Conservation (phyloP, 2,888 invertebrate species). For the Hypercompe scribonia region DNA sequence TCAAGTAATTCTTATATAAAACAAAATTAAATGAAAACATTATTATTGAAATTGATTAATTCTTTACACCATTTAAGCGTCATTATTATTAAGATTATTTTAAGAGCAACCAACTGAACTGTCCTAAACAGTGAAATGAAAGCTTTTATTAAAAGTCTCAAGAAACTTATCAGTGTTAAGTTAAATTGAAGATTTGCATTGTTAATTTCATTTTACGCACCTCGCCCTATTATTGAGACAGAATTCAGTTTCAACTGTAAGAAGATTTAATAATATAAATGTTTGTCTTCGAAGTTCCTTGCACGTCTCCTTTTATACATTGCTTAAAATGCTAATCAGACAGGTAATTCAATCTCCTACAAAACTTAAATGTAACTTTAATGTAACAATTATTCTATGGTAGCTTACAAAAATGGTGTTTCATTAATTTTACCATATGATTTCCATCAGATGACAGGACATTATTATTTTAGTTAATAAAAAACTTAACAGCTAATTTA, state of each 20-base stretch:
- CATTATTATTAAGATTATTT: slow-evolving; percentile 21
- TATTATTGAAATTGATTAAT: slow-evolving; percentile 2
- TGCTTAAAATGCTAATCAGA: not conserved
- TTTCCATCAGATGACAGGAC: too few species aligned
- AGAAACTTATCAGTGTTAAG: slow-evolving; percentile 73
- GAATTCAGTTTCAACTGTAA: slow-evolving; percentile 52
- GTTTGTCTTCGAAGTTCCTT: slow-evolving; percentile 32
- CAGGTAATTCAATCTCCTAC: slow-evolving; percentile 3
- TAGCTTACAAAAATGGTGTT: not conserved
- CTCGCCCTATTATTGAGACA: slow-evolving; percentile 68
- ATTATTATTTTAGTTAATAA: too few species aligned
- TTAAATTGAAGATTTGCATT: slow-evolving; percentile 75
- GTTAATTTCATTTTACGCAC: slow-evolving; percentile 74
- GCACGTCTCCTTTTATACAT: slow-evolving; percentile 25
- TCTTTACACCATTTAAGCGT: slow-evolving; percentile 19
- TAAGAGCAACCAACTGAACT: slow-evolving; percentile 30
- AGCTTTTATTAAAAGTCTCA: slow-evolving; percentile 68
- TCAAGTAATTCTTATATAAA: not conserved
- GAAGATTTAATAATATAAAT: slow-evolving; percentile 55
- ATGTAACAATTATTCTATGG: not conserved
- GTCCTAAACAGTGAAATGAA: slow-evolving; percentile 58
- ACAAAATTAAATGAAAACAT: not conserved
- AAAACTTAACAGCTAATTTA: too few species aligned
- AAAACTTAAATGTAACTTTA: not conserved
- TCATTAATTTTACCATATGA: not conserved